Percentiles rank a stretch among this genome's conserved stretches.
Evolutionary conservation across 2,113 vertebrate genomes (phyloP).

Genomic region (Etheostoma spectabile): DNA sequence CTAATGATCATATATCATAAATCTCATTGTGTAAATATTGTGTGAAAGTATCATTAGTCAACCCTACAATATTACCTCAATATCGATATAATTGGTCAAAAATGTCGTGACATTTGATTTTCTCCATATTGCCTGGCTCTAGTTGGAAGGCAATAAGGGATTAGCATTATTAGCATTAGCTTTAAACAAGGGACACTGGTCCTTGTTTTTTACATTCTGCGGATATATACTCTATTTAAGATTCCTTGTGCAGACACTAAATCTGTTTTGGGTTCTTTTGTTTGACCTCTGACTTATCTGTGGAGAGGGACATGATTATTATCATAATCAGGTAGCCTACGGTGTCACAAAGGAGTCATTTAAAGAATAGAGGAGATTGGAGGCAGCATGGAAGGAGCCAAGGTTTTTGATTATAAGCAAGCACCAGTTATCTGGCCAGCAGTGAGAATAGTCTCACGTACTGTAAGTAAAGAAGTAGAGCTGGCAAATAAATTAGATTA

Average conservation of each 20-base stretch:
- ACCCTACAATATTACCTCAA: too few species aligned
- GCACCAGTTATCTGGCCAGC: slow-evolving; percentile 44
- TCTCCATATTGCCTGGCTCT: too few species aligned
- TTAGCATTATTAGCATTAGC: neutral
- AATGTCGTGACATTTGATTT: too few species aligned
- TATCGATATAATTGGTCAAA: too few species aligned
- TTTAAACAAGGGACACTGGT: neutral
- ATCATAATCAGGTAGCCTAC: neutral
- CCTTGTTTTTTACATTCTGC: neutral
- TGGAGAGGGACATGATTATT: neutral
- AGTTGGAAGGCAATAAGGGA: neutral
- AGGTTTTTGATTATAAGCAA: slow-evolving; percentile 27
- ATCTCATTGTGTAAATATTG: too few species aligned
- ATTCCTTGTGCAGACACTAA: neutral
- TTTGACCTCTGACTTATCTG: slow-evolving; percentile 10
- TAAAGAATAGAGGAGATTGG: slow-evolving; percentile 2
- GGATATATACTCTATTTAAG: neutral
- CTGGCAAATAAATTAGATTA: slow-evolving; percentile 70
- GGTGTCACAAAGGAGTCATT: slow-evolving; percentile 16
- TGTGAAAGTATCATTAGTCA: too few species aligned
- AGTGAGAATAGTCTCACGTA: slow-evolving; percentile 61
- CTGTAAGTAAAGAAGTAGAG: slow-evolving; percentile 63
- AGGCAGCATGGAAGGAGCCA: neutral
- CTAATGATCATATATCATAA: too few species aligned
- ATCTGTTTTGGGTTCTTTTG: neutral